Percentiles rank a stretch among this genome's conserved stretches.
phyloP scores from a whole-genome alignment of 2,113 vertebrate species.

The Chascanopsetta lugubris region DNA sequence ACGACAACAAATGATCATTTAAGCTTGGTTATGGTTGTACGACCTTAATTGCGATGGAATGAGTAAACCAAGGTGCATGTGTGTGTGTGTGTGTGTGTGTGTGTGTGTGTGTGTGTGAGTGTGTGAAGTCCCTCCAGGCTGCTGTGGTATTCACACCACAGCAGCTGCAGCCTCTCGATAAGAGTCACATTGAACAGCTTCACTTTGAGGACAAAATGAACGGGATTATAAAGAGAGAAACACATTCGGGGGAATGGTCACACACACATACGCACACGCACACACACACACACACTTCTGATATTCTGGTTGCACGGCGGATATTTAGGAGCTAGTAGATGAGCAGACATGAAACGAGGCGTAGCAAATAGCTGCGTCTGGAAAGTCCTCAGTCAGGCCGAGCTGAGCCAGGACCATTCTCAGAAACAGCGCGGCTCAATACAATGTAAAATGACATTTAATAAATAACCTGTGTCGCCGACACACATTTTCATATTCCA shows the following conservation, averaged over 20 bases:
- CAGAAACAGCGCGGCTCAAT: too few species aligned
- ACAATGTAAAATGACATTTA: conserved; percentile 11
- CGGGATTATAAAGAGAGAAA: conserved; percentile 37
- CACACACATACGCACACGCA: conserved; percentile 11
- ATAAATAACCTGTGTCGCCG: conserved; percentile 1
- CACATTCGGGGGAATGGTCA: conserved; percentile 17
- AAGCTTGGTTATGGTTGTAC: conserved; percentile 18
- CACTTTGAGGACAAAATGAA: conserved; percentile 70
- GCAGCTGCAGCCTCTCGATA: conserved; percentile 79
- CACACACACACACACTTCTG: conserved; percentile 18
- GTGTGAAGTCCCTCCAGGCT: conserved; percentile 53
- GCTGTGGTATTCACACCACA: conserved; percentile 49
- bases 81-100: conserved; percentile 34
- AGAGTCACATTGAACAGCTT: conserved; percentile 60
- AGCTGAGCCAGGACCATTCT: conserved; percentile 10
- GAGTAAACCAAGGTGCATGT: conserved; percentile 51
- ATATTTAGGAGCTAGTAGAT: conserved; percentile 52
- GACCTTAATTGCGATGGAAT: conserved; percentile 25
- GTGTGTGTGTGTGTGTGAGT: conserved; percentile 14
- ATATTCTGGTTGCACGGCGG: conserved; percentile 32
- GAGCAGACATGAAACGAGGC: conserved; percentile 57
- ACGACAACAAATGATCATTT: conserved; percentile 32
- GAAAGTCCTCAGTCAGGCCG: conserved; percentile 34
- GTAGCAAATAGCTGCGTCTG: conserved; percentile 22
- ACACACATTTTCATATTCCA: too few species aligned